These are phyloP conservation scores for Spodoptera litura DNA, from an alignment of 1,140 invertebrate genomes.

Conservation along the genomic window DNA sequence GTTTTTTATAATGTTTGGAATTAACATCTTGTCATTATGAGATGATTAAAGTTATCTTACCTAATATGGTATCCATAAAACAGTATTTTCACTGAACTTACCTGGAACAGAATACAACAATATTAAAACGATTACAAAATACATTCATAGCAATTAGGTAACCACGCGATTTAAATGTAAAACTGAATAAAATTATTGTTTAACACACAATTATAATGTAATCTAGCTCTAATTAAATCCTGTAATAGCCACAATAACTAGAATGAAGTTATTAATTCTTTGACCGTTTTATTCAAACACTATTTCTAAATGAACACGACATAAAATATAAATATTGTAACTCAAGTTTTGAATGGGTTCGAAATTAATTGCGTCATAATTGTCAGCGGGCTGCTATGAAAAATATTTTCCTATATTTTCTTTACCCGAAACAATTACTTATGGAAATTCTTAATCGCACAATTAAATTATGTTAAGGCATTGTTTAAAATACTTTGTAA, in stretches of 20 bases:
- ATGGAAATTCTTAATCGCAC: constrained; percentile 6
- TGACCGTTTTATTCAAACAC: neutral
- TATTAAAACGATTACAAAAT: neutral
- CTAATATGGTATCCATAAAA: too few species aligned
- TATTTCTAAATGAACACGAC: neutral
- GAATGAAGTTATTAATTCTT: too few species aligned
- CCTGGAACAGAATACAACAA: neutral
- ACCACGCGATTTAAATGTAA: neutral
- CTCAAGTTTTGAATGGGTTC: neutral
- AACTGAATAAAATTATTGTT: neutral
- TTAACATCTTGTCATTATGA: too few species aligned
- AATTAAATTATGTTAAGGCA: constrained; percentile 26
- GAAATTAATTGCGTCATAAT: constrained; percentile 10
- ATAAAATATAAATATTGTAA: neutral
- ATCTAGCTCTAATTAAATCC: neutral
- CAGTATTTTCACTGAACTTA: neutral
- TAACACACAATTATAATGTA: neutral
- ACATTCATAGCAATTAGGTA: neutral
- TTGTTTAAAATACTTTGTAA: constrained; percentile 19
- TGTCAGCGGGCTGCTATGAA: neutral
- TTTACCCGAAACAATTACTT: constrained; percentile 16
- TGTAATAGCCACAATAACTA: neutral
- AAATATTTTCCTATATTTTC: neutral
- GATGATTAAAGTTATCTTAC: too few species aligned
- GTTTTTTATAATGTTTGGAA: too few species aligned